These are phyloP conservation scores for Valencia hispanica DNA, from an alignment of 2,797 vertebrate genomes.

Conservation along the genomic window DNA sequence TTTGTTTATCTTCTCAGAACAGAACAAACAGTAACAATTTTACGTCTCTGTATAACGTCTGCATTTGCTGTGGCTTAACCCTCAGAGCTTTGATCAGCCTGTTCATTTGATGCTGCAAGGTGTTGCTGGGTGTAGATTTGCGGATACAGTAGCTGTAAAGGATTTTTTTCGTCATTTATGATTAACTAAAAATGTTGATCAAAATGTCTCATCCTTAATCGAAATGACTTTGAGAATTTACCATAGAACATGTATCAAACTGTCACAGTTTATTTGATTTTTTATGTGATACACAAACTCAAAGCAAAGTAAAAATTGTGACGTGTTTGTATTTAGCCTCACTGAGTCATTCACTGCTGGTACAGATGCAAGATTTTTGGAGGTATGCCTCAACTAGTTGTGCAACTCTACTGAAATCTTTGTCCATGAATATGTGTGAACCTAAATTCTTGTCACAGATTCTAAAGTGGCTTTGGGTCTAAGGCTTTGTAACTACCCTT, in stretches of 20 bases:
- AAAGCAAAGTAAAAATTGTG: no score
- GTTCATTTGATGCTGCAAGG: slow-evolving; percentile 27
- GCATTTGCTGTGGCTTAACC: slow-evolving; percentile 34
- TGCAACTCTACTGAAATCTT: no score
- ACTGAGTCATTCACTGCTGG: no score
- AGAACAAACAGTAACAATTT: slow-evolving; percentile 31
- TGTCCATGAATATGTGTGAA: no score
- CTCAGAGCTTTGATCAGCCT: slow-evolving; percentile 47
- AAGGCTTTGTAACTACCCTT: no score
- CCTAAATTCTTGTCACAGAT: no score
- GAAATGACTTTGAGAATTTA: slow-evolving; percentile 5
- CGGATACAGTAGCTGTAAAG: slow-evolving; percentile 4
- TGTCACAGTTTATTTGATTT: neutral
- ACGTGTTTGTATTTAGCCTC: no score
- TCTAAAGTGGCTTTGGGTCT: no score
- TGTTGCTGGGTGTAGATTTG: slow-evolving; percentile 27
- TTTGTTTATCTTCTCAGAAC: slow-evolving; percentile 22
- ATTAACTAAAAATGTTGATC: slow-evolving; percentile 8
- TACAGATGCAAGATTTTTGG: no score
- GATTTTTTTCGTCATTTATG: slow-evolving; percentile 7
- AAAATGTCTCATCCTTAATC: neutral
- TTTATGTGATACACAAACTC: neutral
- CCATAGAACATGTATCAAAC: neutral
- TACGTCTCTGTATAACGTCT: slow-evolving; percentile 36
- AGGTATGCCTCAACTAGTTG: no score